phyloP scores from a whole-genome alignment of 1,140 invertebrate genomes.

The Zaprionus davidi region DNA sequence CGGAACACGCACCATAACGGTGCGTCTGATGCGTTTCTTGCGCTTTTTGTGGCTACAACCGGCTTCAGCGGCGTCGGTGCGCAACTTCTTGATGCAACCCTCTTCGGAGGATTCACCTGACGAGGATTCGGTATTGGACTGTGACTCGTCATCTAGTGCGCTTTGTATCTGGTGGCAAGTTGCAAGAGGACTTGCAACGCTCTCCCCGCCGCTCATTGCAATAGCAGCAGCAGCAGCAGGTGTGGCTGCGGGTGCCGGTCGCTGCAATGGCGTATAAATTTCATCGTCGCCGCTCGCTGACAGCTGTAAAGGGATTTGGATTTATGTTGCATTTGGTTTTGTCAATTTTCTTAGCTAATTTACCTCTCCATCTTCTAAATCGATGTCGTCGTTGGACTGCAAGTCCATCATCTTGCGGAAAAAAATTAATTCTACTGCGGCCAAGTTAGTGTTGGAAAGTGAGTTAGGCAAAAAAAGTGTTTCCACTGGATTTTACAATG shows the following conservation, averaged over 20 bases:
- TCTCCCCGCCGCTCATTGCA: conserved; percentile 36
- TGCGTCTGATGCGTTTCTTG: conserved; percentile 82
- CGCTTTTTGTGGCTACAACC: conserved; percentile 48
- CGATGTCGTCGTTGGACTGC: conserved; percentile 68
- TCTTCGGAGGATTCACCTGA: conserved; percentile 72
- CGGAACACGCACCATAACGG: conserved; percentile 85
- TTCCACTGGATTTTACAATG: conserved; percentile 26
- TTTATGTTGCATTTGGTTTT: neutral
- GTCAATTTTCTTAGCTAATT: conserved; percentile 12
- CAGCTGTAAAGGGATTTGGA: conserved; percentile 48
- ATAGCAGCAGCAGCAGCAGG: conserved; percentile 18
- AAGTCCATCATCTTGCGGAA: conserved; percentile 71
- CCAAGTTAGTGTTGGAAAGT: conserved; percentile 46
- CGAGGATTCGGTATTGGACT: conserved; percentile 67
- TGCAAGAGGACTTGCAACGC: conserved; percentile 48
- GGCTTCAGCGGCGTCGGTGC: conserved; percentile 57
- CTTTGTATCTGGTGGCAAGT: conserved; percentile 67
- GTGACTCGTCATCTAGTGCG: conserved; percentile 66
- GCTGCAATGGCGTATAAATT: conserved; percentile 84
- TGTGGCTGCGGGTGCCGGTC: conserved; percentile 69
- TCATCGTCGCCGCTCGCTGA: conserved; percentile 70
- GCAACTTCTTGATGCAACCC: conserved; percentile 74
- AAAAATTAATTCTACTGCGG: conserved; percentile 59
- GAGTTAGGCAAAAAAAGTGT: conserved; percentile 18
- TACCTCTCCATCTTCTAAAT: conserved; percentile 84